These are phyloP conservation scores for Brotula barbata DNA, from an alignment of 2,797 vertebrate genomes.

Conservation along the genomic window DNA sequence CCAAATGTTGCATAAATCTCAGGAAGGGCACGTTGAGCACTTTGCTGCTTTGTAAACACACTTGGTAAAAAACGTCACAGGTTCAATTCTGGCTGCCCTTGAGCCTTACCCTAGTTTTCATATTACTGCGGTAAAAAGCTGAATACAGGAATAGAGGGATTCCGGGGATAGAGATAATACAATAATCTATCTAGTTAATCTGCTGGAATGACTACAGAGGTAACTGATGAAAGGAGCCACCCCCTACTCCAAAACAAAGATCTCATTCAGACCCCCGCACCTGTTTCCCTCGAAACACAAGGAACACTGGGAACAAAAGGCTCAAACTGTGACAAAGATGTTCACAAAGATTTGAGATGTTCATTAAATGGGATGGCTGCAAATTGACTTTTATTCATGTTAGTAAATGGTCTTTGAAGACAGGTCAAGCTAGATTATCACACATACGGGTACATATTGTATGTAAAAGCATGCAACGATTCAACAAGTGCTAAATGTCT, in stretches of 20 bases:
- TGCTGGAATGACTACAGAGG: conserved; percentile 28
- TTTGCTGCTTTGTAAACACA: conserved; percentile 1
- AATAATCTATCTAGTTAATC: conserved; percentile 31
- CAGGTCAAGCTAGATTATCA: conserved; percentile 4
- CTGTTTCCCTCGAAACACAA: conserved; percentile 52
- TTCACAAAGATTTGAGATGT: too few relatives aligned
- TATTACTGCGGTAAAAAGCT: conserved; percentile 27
- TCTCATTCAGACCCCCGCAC: conserved; percentile 61
- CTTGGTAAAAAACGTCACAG: conserved; percentile 29
- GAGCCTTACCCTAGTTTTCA: conserved; percentile 43
- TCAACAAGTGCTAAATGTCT: conserved; percentile 60
- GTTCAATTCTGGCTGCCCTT: conserved; percentile 31
- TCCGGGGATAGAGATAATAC: conserved; percentile 51
- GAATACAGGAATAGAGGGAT: conserved; percentile 32
- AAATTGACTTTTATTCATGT: neutral
- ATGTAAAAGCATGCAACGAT: conserved; percentile 35
- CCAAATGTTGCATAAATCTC: neutral
- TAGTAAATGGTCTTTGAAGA: conserved; percentile 3
- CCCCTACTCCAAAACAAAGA: conserved; percentile 56
- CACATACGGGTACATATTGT: neutral
- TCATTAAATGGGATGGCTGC: neutral
- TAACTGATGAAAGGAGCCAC: conserved; percentile 15
- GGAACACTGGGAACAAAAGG: conserved; percentile 9
- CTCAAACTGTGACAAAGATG: too few relatives aligned
- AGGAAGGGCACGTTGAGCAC: neutral